Evolutionary conservation across 2,797 vertebrate genomes (phyloP).

Genomic region (Sparus aurata): DNA sequence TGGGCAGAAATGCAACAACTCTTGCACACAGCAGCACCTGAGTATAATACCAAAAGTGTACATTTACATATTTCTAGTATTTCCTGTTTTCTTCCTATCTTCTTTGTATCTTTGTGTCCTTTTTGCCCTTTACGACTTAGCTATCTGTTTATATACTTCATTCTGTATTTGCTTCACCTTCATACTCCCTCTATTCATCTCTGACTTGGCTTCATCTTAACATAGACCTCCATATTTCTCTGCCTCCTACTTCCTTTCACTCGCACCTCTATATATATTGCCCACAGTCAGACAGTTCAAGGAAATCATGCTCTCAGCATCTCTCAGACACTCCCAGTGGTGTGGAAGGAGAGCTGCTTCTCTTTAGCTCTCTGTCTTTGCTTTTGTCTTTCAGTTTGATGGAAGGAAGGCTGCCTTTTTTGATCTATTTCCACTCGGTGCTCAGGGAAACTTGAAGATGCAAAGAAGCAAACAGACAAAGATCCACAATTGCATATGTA

Average conservation of each 20-base stretch:
- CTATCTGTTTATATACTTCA: constrained; percentile 19
- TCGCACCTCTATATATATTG: constrained; percentile 29
- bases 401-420: constrained; percentile 1
- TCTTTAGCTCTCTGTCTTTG: constrained; percentile 20
- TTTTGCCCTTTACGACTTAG: constrained; percentile 9
- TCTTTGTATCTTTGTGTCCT: constrained; percentile 37
- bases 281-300: constrained; percentile 58
- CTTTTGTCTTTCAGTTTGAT: background rate
- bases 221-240: constrained; percentile 40
- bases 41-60: background rate
- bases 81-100: background rate
- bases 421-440: constrained; percentile 8
- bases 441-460: background rate
- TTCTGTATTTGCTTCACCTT: constrained; percentile 23
- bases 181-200: constrained; percentile 32
- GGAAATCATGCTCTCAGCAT: constrained; percentile 61
- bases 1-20: background rate
- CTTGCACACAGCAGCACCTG: background rate
- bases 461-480: constrained; percentile 22
- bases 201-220: constrained; percentile 24
- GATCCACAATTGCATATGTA: constrained; percentile 2
- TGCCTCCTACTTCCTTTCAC: constrained; percentile 40
- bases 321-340: constrained; percentile 46
- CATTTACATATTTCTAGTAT: background rate
- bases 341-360: constrained; percentile 39